Evolutionary conservation across 2,888 invertebrate genomes (phyloP).

Genomic region (Nasonia oneida): DNA sequence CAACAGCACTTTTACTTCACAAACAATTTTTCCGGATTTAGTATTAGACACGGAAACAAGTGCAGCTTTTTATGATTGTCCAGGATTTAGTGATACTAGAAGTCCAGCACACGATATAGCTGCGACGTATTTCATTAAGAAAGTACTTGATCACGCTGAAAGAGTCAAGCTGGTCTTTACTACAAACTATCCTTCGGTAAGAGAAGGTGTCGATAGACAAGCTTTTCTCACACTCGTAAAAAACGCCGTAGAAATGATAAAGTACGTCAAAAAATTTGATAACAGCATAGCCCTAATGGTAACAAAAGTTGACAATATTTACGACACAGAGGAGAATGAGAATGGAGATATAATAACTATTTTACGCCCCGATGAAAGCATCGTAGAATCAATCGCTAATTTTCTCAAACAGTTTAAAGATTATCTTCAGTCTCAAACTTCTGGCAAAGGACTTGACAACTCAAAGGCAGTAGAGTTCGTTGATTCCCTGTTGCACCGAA

Average conservation of each 20-base stretch:
- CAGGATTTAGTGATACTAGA: neutral
- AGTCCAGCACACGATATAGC: neutral
- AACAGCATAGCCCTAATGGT: neutral
- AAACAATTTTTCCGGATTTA: neutral
- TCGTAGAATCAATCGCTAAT: neutral
- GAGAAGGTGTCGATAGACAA: too few relatives aligned
- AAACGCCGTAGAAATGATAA: neutral
- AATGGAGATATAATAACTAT: neutral
- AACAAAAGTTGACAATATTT: neutral
- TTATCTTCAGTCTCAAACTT: too few relatives aligned
- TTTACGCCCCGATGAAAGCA: neutral
- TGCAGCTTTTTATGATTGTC: too few relatives aligned
- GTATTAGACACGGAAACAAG: too few relatives aligned
- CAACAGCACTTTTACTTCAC: neutral
- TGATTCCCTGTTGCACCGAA: neutral
- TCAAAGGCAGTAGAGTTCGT: neutral
- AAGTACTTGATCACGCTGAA: neutral
- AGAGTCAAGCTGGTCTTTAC: neutral
- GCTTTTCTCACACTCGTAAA: neutral
- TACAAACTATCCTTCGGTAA: neutral
- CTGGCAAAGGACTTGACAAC: neutral
- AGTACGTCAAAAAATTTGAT: neutral
- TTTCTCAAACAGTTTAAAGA: neutral
- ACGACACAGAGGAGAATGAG: neutral
- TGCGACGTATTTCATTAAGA: neutral